Base-by-base conservation (phyloP, 2,888 invertebrate species). In the Liodrosophila aerea region DNA sequence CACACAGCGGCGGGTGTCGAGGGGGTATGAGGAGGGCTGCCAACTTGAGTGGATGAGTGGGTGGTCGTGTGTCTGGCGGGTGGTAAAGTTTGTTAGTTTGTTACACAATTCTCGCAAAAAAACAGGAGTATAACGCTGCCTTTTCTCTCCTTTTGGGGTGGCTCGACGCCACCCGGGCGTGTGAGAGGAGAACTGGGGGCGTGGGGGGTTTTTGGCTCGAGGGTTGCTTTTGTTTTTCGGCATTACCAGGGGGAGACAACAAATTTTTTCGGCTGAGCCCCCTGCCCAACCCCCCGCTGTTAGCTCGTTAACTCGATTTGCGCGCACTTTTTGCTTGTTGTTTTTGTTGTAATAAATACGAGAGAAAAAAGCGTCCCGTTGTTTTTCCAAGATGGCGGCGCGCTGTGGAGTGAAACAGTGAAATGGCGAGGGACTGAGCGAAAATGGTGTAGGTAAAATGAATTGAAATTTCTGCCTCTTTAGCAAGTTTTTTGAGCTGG, bases 281-380 rank as follows among this genome's bases (percentile, higher is more conserved):
- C n/a, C 1, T 22, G 18, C 22, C 34, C 16, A 0, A 7, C 43
- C 56, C 1, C 85, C 76, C 34, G 83, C 85, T 72, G 78, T 85
- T 83, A 83, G 78, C 78, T 80, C 84, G 85, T 80, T 80, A 80
- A 80, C 84, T 85, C 84, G 76, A 80, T 80, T 80, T 80, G 84
- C 63, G 80, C 76, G 56, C 49, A 40, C 49, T 60, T 41, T 52
- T 46, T 57, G 27, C 58, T 40, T 44, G 36, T 46, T 18, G 33
- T 50, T 45, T 34, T 51, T 56, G 45, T 76, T 85, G 77, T 68
- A 77, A 77, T 81, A 77, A 77, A 84, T 85, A 82, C 76, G 83
- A n/a, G n/a, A n/a, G n/a, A 62, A 46, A 31, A 57, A 57, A 49
- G 40, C 62, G 61, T 61, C 63, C 67, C 72, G 66, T 84, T 84